Conservation (phyloP, 2,113 vertebrate genomes). For the Coptodon bakossiorum region DNA sequence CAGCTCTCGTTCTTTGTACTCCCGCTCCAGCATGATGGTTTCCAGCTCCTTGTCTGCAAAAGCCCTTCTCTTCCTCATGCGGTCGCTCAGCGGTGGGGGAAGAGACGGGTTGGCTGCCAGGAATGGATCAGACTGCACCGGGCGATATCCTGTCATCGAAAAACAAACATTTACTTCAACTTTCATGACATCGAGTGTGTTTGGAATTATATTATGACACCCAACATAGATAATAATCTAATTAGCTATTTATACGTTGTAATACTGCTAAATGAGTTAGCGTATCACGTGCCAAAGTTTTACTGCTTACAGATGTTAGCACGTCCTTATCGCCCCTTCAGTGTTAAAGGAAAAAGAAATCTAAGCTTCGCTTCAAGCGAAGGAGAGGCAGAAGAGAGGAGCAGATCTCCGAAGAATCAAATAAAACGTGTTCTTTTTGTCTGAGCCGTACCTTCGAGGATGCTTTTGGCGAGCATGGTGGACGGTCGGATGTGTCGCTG, state of each 20-base stretch:
- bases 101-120: constrained; percentile 78
- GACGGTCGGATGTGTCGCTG: constrained; percentile 90
- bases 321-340: fast-evolving
- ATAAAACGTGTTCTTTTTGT: background rate
- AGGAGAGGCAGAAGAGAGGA: background rate
- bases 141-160: constrained; percentile 82
- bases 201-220: background rate
- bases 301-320: background rate
- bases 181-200: background rate
- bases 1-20: constrained; percentile 94
- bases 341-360: background rate
- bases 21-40: constrained; percentile 96
- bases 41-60: constrained; percentile 99
- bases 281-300: fast-evolving
- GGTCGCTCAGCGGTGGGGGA: constrained; percentile 91
- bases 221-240: background rate
- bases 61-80: constrained; percentile 96
- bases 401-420: background rate
- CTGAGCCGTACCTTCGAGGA: constrained; percentile 84
- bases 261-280: background rate
- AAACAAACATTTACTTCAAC: background rate
- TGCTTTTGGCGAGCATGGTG: constrained; percentile 95
- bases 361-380: background rate
- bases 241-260: fast-evolving
- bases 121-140: constrained; percentile 84